These are phyloP conservation scores for Drosophila simulans DNA, from an alignment of 1,140 invertebrate genomes.

Conservation along the genomic window DNA sequence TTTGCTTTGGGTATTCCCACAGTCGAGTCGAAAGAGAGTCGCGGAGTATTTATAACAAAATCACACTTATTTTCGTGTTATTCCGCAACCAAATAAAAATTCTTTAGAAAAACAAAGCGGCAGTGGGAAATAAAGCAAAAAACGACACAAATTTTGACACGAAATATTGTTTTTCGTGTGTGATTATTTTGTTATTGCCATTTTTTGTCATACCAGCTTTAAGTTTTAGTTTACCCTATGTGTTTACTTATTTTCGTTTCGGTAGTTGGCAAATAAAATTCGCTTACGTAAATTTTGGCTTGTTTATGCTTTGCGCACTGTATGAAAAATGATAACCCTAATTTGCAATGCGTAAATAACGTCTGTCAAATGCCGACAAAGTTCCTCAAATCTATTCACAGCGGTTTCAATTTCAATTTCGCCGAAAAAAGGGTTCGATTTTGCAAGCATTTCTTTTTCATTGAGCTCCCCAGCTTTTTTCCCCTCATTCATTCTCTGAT, in stretches of 20 bases:
- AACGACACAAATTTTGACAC: conserved; percentile 33
- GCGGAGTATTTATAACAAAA: conserved; percentile 8
- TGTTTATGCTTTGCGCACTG: conserved; percentile 9
- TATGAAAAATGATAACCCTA: conserved; percentile 16
- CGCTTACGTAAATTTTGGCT: conserved; percentile 34
- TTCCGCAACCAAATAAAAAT: conserved; percentile 39
- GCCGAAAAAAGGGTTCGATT: conserved; percentile 12
- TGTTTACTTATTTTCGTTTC: background rate
- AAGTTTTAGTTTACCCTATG: conserved; percentile 12
- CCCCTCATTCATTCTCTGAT: conserved; percentile 17
- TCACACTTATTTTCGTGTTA: conserved; percentile 41
- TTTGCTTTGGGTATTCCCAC: background rate
- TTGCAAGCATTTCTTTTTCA: conserved; percentile 6
- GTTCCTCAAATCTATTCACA: conserved; percentile 5
- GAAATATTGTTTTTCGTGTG: conserved; percentile 41
- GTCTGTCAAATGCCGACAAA: background rate
- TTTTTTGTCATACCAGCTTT: conserved; percentile 15
- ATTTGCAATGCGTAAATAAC: conserved; percentile 38
- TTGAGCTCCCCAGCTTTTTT: conserved; percentile 1
- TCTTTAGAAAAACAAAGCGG: conserved; percentile 10
- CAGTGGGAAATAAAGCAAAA: conserved; percentile 32
- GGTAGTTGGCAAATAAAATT: conserved; percentile 11
- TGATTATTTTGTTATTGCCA: conserved; percentile 27
- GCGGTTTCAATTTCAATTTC: conserved; percentile 4
- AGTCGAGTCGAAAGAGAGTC: background rate